Conservation (phyloP, 23 tunicate genomes). For the Styela plicata region DNA sequence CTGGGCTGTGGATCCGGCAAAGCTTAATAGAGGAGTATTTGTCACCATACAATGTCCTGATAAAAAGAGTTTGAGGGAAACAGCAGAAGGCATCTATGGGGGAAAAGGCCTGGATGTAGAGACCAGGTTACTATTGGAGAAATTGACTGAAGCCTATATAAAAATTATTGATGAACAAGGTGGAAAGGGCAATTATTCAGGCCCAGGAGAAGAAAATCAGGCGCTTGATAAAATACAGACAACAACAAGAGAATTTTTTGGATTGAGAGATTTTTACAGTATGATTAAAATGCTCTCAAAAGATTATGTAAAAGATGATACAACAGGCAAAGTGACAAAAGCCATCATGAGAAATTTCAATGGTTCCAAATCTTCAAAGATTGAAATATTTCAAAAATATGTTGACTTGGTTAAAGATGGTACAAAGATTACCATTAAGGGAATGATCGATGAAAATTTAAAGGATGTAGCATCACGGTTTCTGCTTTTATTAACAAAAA, state of each 20-base stretch:
- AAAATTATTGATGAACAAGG: slow-evolving; percentile 30
- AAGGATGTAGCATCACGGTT: slow-evolving; percentile 45
- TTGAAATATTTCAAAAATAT: slow-evolving; percentile 19
- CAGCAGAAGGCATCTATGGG: slow-evolving; percentile 57
- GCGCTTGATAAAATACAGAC: slow-evolving; percentile 31
- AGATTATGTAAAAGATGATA: neutral
- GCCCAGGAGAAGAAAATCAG: too few species aligned
- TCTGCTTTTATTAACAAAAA: slow-evolving; percentile 53
- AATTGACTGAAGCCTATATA: slow-evolving; percentile 42
- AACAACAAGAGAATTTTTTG: slow-evolving; percentile 50
- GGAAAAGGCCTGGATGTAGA: slow-evolving; percentile 26
- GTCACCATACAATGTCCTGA: slow-evolving; percentile 59
- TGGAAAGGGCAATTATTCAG: too few species aligned
- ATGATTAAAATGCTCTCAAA: slow-evolving; percentile 54
- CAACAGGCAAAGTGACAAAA: slow-evolving; percentile 6
- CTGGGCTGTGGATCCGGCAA: slow-evolving; percentile 89
- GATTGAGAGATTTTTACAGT: slow-evolving; percentile 70
- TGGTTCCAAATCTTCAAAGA: slow-evolving; percentile 28
- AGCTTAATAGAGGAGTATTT: slow-evolving; percentile 81
- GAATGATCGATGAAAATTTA: slow-evolving; percentile 44
- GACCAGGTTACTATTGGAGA: slow-evolving; percentile 13
- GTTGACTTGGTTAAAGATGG: neutral
- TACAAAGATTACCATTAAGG: slow-evolving; percentile 1
- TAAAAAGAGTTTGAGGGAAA: slow-evolving; percentile 30
- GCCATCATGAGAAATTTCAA: slow-evolving; percentile 54